Evolutionary conservation across 2,888 invertebrate genomes (phyloP), one percentile per base, ranked within the genome.

Genomic region (Tachina fera): DNA sequence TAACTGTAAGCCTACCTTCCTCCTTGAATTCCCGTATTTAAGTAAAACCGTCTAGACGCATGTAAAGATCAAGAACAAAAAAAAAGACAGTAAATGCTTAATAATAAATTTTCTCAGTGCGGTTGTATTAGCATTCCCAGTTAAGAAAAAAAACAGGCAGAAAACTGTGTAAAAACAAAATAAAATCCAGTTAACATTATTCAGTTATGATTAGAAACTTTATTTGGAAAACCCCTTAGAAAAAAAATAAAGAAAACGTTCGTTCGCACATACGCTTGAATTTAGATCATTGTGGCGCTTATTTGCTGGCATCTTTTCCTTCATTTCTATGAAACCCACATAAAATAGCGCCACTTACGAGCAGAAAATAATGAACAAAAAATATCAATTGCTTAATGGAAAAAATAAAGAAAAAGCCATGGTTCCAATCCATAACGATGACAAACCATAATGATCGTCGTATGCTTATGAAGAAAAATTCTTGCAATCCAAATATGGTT

Each of bases 231-330:
- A 67, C 68, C 83, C 76, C 75, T 58, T 8, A 6, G 41, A 51
- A 81, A 65, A 67, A 79, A 51, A 81, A 65, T 61, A 79, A 51
- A 16, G 9, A 67, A 79, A 51, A n/a, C n/a, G n/a, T n/a, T n/a
- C 22, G 14, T 43, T 67, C 16, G 58, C 72, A 65, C 60, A 74
- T 67, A 67, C 19, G 16, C 31, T 53, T 60, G 67, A 77, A 83
- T 78, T 83, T 67, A 77, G 72, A 83, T 77, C 77, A 82, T 78
- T 78, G 83, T 83, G 86, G 86, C 86, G 86, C 83, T 86, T 86
- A 72, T 68, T 61, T 22, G 60, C 60, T 60, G 49, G 16, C 43
- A 68, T 63, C 6, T 61, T 70, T 68, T 51, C 13, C 31, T 13
- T 49, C 58, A 61, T 61, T 86, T 79, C 72, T 79, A 83, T 76